Percentiles rank a stretch among this genome's conserved stretches.
phyloP scores from a whole-genome alignment of 1,140 invertebrate species.

The Matsumurasca onukii region DNA sequence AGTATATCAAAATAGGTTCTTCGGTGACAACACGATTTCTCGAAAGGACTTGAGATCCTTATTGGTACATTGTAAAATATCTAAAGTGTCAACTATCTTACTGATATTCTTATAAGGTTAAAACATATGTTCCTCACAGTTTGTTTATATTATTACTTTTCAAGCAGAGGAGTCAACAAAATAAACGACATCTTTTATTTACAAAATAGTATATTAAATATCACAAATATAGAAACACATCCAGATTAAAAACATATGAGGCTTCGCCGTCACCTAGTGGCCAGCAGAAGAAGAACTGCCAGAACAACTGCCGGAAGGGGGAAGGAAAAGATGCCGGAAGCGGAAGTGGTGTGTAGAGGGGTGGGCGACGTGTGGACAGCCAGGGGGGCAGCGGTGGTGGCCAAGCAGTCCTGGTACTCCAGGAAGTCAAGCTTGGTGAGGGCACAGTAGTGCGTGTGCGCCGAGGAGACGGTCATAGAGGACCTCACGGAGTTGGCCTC shows the following conservation, averaged over 20 bases:
- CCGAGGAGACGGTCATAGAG: slow-evolving; percentile 59
- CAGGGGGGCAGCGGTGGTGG: slow-evolving; percentile 68
- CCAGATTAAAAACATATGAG: neutral
- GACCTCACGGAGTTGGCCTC: slow-evolving; percentile 67
- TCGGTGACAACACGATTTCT: no score
- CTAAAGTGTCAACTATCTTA: no score
- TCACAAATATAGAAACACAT: slow-evolving; percentile 26
- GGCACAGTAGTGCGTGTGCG: slow-evolving; percentile 75
- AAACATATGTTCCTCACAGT: no score
- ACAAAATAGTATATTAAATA: slow-evolving; percentile 23
- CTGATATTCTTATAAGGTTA: no score
- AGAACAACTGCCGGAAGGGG: neutral
- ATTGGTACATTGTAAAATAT: no score
- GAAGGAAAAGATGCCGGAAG: neutral
- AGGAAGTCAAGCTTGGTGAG: slow-evolving; percentile 75
- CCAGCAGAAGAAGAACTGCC: neutral
- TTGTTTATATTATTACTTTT: no score
- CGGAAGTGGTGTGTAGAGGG: neutral
- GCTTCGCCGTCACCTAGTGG: neutral
- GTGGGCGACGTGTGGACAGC: slow-evolving; percentile 43
- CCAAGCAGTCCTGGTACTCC: slow-evolving; percentile 69
- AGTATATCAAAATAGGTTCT: no score
- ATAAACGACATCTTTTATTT: neutral
- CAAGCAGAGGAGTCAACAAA: no score
- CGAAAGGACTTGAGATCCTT: no score